These are phyloP conservation scores for Bagarius yarrelli DNA, from an alignment of 2,113 vertebrate species.

Conservation along the genomic window DNA sequence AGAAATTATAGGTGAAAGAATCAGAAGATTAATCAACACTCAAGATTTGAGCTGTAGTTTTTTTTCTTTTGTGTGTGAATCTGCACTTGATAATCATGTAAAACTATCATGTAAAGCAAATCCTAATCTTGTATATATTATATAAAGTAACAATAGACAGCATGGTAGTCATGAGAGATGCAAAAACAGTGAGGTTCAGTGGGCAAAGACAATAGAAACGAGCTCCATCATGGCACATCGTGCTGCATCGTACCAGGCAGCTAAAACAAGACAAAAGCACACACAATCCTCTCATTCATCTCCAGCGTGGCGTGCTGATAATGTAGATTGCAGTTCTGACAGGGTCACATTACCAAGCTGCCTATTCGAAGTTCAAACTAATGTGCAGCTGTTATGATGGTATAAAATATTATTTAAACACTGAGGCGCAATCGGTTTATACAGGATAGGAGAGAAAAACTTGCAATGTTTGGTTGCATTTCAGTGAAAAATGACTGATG, in stretches of 20 bases:
- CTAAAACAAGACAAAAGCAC: conserved; percentile 59
- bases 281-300: conserved; percentile 69
- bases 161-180: conserved; percentile 23
- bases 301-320: conserved; percentile 65
- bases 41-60: too few species aligned
- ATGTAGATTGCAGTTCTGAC: conserved; percentile 44
- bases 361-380: conserved; percentile 4
- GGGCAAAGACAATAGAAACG: conserved; percentile 65
- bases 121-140: too few species aligned
- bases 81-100: too few species aligned
- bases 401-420: not conserved
- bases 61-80: too few species aligned
- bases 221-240: conserved; percentile 55
- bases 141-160: conserved; percentile 47
- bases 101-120: too few species aligned
- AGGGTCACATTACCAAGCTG: conserved; percentile 34
- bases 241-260: conserved; percentile 62
- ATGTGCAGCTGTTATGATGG: not conserved
- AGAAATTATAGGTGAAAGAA: too few species aligned
- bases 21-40: too few species aligned
- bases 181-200: conserved; percentile 59
- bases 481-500: not conserved
- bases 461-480: not conserved
- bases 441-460: not conserved
- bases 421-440: not conserved